Conservation (phyloP, 2,888 invertebrate genomes). For the Agrilus biguttatus region DNA sequence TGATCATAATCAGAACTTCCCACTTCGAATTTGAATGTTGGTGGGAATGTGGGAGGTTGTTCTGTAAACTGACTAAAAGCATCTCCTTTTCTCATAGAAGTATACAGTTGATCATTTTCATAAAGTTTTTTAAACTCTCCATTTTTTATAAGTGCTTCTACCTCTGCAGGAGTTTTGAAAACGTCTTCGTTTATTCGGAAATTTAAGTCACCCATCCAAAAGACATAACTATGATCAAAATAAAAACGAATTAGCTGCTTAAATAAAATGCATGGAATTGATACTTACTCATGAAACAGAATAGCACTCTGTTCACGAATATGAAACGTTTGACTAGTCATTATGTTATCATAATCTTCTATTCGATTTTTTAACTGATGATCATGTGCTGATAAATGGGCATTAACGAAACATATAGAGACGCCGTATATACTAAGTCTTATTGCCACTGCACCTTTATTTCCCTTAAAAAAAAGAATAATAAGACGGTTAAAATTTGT, state of each 20-base stretch:
- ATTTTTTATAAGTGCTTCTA: constrained; percentile 48
- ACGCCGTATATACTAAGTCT: constrained; percentile 79
- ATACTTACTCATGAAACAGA: constrained; percentile 76
- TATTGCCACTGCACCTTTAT: constrained; percentile 87
- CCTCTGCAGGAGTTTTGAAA: constrained; percentile 47
- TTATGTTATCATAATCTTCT: constrained; percentile 74
- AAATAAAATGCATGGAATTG: not conserved
- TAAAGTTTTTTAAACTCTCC: constrained; percentile 52
- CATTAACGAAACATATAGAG: constrained; percentile 76
- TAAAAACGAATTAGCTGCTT: constrained; percentile 14
- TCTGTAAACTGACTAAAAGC: constrained; percentile 77
- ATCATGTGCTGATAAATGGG: constrained; percentile 84
- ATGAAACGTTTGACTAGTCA: constrained; percentile 70
- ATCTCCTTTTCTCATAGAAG: constrained; percentile 55
- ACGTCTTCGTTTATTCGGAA: constrained; percentile 61
- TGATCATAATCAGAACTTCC: constrained; percentile 63
- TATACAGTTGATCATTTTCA: constrained; percentile 59
- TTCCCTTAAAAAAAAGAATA: constrained; percentile 51
- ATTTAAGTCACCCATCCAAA: constrained; percentile 87
- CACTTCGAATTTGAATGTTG: constrained; percentile 75
- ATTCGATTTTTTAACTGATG: constrained; percentile 71
- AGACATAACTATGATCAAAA: constrained; percentile 51
- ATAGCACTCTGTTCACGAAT: constrained; percentile 67
- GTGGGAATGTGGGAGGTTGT: constrained; percentile 60
- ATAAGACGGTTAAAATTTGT: no score